Conservation (phyloP, 2,797 vertebrate genomes). For the Brachyalestes nurse region DNA sequence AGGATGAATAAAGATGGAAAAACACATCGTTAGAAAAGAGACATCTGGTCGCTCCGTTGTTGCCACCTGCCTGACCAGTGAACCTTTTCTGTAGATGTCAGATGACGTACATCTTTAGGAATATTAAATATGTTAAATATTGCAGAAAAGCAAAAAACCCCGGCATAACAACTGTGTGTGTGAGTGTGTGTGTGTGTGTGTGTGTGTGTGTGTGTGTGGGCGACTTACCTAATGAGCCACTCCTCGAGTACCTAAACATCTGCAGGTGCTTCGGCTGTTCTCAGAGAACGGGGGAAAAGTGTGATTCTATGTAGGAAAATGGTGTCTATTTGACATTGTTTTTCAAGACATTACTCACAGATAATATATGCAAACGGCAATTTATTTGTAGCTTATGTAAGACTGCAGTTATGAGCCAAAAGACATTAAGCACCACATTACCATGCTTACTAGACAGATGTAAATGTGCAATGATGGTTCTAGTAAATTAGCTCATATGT, state of each 20-base stretch:
- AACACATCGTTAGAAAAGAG: neutral
- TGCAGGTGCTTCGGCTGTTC: neutral
- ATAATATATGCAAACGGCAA: constrained; percentile 61
- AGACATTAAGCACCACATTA: constrained; percentile 41
- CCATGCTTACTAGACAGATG: constrained; percentile 29
- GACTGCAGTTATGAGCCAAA: constrained; percentile 44
- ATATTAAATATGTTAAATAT: no score
- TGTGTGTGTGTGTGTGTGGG: neutral
- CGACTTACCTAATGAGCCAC: neutral
- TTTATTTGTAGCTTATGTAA: constrained; percentile 69
- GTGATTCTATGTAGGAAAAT: neutral
- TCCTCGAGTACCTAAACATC: neutral
- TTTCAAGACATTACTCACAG: neutral
- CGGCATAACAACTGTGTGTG: neutral
- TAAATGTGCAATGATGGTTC: constrained; percentile 33
- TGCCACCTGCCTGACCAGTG: neutral
- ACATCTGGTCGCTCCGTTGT: neutral
- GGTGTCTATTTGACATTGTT: neutral
- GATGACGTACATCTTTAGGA: neutral
- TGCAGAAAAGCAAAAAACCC: neutral
- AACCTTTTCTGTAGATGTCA: neutral
- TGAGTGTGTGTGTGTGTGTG: no score
- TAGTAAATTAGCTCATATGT: constrained; percentile 25
- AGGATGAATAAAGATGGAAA: neutral
- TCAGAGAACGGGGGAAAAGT: neutral